Evolutionary conservation across 2,888 invertebrate species (phyloP).

Genomic region (Dynastes maya): DNA sequence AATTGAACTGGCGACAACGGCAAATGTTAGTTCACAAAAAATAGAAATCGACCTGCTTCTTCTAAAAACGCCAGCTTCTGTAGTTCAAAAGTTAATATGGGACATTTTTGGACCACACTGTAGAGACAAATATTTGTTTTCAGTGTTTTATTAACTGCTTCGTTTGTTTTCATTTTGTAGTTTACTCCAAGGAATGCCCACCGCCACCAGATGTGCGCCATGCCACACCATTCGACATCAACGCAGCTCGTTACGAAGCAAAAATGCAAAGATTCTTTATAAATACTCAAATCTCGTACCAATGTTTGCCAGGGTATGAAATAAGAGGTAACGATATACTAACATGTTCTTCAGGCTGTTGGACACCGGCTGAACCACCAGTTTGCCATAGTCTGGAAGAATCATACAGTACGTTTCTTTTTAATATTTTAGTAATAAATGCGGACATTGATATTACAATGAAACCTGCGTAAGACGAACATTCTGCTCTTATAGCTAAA

Average conservation of each 20-base stretch:
- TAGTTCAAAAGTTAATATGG: too few species aligned
- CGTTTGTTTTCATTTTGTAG: conserved; percentile 56
- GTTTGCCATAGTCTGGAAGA: conserved; percentile 60
- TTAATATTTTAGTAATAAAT: conserved; percentile 6
- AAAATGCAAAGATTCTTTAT: conserved; percentile 64
- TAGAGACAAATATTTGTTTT: background rate
- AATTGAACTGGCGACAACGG: too few species aligned
- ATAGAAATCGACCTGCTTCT: too few species aligned
- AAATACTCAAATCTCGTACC: conserved; percentile 66
- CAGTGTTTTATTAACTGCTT: background rate
- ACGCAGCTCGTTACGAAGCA: conserved; percentile 56
- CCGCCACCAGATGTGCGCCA: conserved; percentile 65
- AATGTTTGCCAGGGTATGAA: conserved; percentile 68
- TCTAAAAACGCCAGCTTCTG: too few species aligned
- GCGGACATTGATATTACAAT: background rate
- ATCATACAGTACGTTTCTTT: conserved; percentile 62
- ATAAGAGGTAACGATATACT: conserved; percentile 66
- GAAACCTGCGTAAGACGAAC: background rate
- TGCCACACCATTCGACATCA: conserved; percentile 62
- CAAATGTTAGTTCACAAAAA: too few species aligned
- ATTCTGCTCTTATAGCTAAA: too few species aligned
- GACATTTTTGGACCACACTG: too few species aligned
- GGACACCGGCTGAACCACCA: conserved; percentile 66
- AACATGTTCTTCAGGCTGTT: conserved; percentile 69
- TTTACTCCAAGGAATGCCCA: conserved; percentile 64